Conservation (phyloP, 2,888 invertebrate species). For the Caenorhabditis auriculariae region DNA sequence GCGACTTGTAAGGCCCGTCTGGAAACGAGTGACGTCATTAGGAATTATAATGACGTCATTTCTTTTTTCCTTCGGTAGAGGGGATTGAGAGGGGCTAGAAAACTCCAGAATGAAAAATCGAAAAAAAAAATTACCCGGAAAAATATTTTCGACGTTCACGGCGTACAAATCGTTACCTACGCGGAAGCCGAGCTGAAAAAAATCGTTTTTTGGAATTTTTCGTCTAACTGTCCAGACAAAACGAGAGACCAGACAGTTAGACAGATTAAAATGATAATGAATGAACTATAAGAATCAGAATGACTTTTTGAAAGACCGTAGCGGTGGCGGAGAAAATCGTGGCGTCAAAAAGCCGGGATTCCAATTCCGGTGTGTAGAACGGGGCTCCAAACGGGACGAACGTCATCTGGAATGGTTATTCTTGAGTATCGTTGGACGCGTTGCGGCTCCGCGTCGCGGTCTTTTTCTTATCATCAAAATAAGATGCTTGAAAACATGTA, state of each 20-base stretch:
- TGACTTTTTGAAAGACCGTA: conserved; percentile 18
- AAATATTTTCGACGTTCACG: conserved; percentile 16
- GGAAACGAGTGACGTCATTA: conserved; percentile 25
- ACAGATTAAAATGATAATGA: background rate
- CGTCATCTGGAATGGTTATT: conserved; percentile 22
- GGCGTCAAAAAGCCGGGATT: conserved; percentile 39
- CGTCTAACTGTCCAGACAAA: background rate
- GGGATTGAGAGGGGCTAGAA: too few species aligned
- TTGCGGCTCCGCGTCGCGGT: too few species aligned
- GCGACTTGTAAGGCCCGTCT: conserved; percentile 32
- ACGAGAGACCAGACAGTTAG: background rate
- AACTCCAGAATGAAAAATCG: background rate
- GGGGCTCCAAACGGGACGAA: conserved; percentile 31
- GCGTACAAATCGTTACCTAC: conserved; percentile 23
- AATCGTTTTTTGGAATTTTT: too few species aligned
- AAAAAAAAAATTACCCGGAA: conserved; percentile 5
- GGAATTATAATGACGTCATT: too few species aligned
- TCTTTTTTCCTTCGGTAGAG: too few species aligned
- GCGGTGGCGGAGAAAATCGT: conserved; percentile 32
- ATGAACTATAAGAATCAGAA: background rate
- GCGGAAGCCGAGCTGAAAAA: conserved; percentile 15
- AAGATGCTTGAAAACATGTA: background rate
- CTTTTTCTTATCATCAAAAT: too few species aligned
- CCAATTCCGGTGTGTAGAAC: conserved; percentile 25
- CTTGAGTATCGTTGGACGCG: too few species aligned